Conservation (phyloP, 2,888 invertebrate genomes). For the Limnephilus marmoratus region DNA sequence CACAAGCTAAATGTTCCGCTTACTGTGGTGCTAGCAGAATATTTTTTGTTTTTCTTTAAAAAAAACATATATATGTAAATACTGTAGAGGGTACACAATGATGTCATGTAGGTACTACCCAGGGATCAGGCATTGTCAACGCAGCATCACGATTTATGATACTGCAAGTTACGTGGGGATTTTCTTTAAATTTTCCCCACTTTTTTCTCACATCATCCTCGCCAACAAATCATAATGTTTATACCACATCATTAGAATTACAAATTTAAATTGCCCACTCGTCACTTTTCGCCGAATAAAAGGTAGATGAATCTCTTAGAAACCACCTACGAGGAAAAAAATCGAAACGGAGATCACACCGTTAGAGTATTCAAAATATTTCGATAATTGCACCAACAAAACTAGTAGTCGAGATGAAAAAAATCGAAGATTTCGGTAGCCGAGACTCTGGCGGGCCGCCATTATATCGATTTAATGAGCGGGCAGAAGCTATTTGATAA, state of each 20-base stretch:
- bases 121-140: too few relatives aligned
- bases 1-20: too few relatives aligned
- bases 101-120: too few relatives aligned
- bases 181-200: not conserved
- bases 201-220: not conserved
- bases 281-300: not conserved
- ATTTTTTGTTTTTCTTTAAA: too few relatives aligned
- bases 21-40: too few relatives aligned
- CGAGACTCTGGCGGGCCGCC: conserved; percentile 3
- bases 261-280: not conserved
- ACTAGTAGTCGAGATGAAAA: conserved; percentile 4
- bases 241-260: not conserved
- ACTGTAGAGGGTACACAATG: too few relatives aligned
- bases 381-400: conserved; percentile 6
- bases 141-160: too few relatives aligned
- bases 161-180: too few relatives aligned
- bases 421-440: conserved; percentile 35
- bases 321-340: conserved; percentile 5
- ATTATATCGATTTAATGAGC: conserved; percentile 38
- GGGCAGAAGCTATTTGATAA: conserved; percentile 25
- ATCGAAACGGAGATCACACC: conserved; percentile 12
- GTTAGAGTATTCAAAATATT: conserved; percentile 29
- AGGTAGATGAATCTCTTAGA: not conserved
- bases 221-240: not conserved
- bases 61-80: too few relatives aligned